Evolutionary conservation across 2,797 vertebrate species (phyloP).

Genomic region (Liasis olivaceus): DNA sequence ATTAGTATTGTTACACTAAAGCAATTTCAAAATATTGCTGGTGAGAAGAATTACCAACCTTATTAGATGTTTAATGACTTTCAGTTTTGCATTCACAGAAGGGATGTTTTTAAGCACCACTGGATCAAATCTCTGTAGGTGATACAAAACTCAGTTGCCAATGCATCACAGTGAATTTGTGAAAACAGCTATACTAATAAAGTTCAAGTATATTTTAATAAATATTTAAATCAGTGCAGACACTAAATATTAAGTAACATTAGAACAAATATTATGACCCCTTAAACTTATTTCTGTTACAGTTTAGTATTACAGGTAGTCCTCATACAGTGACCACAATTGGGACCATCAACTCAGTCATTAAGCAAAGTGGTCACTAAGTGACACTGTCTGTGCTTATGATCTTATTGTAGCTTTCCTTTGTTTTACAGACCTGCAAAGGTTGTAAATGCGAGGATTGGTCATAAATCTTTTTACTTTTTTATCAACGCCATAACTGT

Average conservation of each 20-base stretch:
- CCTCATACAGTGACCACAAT: not conserved
- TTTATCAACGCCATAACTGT: not conserved
- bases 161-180: not conserved
- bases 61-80: slow-evolving; percentile 91
- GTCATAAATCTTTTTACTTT: not conserved
- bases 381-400: not conserved
- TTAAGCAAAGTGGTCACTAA: not conserved
- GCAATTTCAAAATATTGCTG: slow-evolving; percentile 8
- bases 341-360: not conserved
- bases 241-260: not conserved
- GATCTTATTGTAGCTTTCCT: not conserved
- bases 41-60: slow-evolving; percentile 76
- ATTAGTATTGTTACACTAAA: not conserved
- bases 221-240: not conserved
- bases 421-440: not conserved
- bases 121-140: slow-evolving; percentile 78
- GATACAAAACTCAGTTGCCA: slow-evolving; percentile 23
- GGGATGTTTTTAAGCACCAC: slow-evolving; percentile 94
- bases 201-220: not conserved
- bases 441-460: not conserved
- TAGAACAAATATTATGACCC: not conserved
- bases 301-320: not conserved
- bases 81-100: slow-evolving; percentile 87
- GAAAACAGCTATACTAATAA: not conserved
- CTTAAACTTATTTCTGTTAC: not conserved